Evolutionary conservation across 2,113 vertebrate genomes (phyloP).

Genomic region (Ondatra zibethicus): DNA sequence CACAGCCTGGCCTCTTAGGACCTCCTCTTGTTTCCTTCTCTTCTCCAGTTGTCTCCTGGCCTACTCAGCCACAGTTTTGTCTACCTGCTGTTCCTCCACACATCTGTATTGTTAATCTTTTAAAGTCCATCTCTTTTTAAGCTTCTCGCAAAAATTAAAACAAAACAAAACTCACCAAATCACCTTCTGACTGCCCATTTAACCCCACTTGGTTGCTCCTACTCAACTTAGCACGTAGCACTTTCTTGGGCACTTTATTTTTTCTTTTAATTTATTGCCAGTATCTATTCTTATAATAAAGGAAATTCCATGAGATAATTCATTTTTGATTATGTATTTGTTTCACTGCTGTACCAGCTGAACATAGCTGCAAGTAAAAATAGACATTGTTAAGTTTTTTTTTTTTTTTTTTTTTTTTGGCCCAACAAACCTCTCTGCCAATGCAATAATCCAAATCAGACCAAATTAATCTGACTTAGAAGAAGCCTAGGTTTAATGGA

Average conservation of each 20-base stretch:
- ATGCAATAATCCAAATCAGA: no score
- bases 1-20: neutral
- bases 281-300: neutral
- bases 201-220: neutral
- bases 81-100: neutral
- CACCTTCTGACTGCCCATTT: neutral
- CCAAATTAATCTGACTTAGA: no score
- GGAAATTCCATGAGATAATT: neutral
- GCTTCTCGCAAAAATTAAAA: neutral
- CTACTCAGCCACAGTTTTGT: no score
- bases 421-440: no score
- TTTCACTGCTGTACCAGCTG: neutral
- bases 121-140: neutral
- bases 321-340: neutral
- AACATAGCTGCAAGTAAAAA: neutral
- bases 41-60: neutral
- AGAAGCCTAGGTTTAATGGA: no score
- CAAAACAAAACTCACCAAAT: neutral
- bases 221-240: neutral
- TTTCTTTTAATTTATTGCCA: neutral
- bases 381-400: neutral
- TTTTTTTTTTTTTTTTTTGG: no score
- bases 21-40: accelerated
- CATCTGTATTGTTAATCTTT: neutral
- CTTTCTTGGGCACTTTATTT: neutral